Base-by-base conservation (phyloP, 2,113 vertebrate genomes). In the Chitala chitala region DNA sequence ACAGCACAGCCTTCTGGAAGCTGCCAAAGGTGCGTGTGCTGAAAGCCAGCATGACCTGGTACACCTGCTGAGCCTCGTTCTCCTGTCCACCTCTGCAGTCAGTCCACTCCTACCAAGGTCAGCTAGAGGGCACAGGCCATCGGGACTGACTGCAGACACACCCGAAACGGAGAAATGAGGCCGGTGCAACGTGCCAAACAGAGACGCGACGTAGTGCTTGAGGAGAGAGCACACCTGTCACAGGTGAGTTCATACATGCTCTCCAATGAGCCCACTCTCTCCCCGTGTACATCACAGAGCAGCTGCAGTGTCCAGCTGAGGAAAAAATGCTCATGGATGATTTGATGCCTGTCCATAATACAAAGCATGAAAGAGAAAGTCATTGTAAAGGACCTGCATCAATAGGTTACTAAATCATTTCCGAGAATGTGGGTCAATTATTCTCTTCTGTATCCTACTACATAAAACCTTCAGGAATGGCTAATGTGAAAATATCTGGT, bases 1-100 rank as follows among this genome's bases (percentile, higher is more conserved):
- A 74, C 26, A 54, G 53, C 33, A 77, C 59, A 1, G 64, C 72
- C 65, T 79, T 75, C 54, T 74, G 78, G 71, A 77, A 79, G 54
- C 50, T 73, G 24, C 78, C 75, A 4, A 50, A 76, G 51, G 58
- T n/a, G 10, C 51, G 24, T 4, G 71, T 44, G 68, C 22, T 77
- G 72, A 79, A 77, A 8, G 31, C 42, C 40, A 79, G 33, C 3
- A 40, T 31, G 26, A 79, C 64, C 46, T 63, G 63, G 71, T 79
- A 77, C 40, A 70, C 71, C 12, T 17, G 68, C 69, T 73, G 44
- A 3, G 71, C 51, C 17, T 15, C 17, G 26, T 5, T 20, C 63
- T 46, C 54, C 51, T 70, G 56, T 1, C n/a, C 46, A 44, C 31
- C 9, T 20, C 40, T 17, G 42, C 42, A n/a, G n/a, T n/a, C n/a